A percentile compares a stretch with the other conserved stretches of the same genome.
These are phyloP conservation scores for Brachirus orientalis DNA, from an alignment of 2,113 vertebrate genomes.

Conservation along the genomic window DNA sequence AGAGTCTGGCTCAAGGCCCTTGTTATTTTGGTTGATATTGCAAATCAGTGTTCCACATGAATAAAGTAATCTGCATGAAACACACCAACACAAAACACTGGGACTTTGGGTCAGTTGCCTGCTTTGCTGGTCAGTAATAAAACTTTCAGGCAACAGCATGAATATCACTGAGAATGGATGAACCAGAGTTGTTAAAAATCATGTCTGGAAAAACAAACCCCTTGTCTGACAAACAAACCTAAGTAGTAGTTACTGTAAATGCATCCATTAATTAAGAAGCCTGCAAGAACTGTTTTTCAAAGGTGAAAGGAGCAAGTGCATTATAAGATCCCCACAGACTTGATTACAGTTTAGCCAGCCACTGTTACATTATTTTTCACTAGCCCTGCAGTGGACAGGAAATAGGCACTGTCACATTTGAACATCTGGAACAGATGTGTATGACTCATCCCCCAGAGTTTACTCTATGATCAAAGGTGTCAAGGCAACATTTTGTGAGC, in stretches of 20 bases:
- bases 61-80: constrained; percentile 18
- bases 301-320: constrained; percentile 12
- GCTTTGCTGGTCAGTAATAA: constrained; percentile 6
- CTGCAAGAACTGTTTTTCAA: constrained; percentile 8
- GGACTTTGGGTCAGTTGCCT: not conserved
- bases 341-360: constrained; percentile 54
- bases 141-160: not conserved
- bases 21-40: not conserved
- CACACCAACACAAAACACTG: not conserved
- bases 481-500: constrained; percentile 18
- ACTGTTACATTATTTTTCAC: constrained; percentile 44
- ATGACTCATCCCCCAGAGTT: constrained; percentile 29
- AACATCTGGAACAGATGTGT: constrained; percentile 48
- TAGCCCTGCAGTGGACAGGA: constrained; percentile 31
- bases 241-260: too few relatives aligned
- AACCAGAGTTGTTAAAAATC: too few relatives aligned
- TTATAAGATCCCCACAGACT: constrained; percentile 44
- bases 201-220: too few relatives aligned
- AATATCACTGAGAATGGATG: not conserved
- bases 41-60: constrained; percentile 12
- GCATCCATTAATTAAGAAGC: not conserved
- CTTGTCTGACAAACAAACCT: too few relatives aligned
- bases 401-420: constrained; percentile 44
- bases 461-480: constrained; percentile 16
- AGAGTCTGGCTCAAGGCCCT: not conserved